A percentile compares a stretch with the other conserved stretches of the same genome.
phyloP scores from a whole-genome alignment of 1,140 invertebrate species.

The Drosophila lini region DNA sequence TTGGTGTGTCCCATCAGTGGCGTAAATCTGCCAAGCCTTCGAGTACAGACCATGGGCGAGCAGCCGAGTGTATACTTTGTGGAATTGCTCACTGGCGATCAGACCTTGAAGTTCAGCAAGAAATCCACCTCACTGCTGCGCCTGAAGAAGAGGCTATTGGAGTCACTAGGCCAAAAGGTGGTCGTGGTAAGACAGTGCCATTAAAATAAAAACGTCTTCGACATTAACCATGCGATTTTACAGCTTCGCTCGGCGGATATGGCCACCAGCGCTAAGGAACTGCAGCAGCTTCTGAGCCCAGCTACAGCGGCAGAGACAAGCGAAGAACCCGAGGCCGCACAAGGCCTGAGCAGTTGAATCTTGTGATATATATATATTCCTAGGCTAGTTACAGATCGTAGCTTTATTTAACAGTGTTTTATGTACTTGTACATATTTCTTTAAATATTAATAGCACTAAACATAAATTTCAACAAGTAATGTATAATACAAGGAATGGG shows the following conservation, averaged over 20 bases:
- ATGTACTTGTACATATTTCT: constrained; percentile 84
- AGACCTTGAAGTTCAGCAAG: constrained; percentile 60
- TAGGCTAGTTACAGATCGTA: constrained; percentile 49
- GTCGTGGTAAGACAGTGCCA: constrained; percentile 51
- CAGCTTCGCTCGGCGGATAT: constrained; percentile 58
- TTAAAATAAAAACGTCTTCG: neutral
- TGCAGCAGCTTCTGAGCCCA: constrained; percentile 48
- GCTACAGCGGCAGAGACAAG: neutral
- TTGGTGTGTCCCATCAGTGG: constrained; percentile 70
- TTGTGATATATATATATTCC: constrained; percentile 55
- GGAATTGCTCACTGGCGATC: constrained; percentile 59
- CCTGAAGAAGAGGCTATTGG: constrained; percentile 63
- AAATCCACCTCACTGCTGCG: constrained; percentile 59
- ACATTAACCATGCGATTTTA: neutral
- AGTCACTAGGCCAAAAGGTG: constrained; percentile 64
- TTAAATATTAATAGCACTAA: constrained; percentile 90
- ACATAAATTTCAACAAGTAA: constrained; percentile 90
- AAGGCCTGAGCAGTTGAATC: constrained; percentile 44
- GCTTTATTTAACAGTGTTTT: constrained; percentile 66
- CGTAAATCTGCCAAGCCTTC: constrained; percentile 73
- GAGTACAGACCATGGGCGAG: constrained; percentile 48
- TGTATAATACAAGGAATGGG: constrained; percentile 88
- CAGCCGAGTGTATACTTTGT: constrained; percentile 56
- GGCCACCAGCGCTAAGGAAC: constrained; percentile 50
- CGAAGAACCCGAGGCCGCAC: constrained; percentile 22